Percentiles rank a stretch among this genome's conserved stretches.
Conservation (phyloP, 2,888 invertebrate species). For the Ischnus inquisitorius region DNA sequence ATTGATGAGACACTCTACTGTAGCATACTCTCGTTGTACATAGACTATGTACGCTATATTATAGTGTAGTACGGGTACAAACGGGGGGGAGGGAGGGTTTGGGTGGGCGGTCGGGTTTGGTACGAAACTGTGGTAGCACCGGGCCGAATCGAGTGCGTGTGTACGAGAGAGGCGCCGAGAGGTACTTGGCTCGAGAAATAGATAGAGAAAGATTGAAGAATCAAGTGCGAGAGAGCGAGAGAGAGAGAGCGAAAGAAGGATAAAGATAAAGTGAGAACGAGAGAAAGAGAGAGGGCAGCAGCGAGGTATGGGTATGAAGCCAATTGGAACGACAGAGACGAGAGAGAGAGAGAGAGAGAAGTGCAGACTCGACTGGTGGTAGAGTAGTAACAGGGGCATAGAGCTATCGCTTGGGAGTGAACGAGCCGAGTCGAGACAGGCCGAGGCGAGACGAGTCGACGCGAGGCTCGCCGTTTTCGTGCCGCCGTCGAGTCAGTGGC, state of each 20-base stretch:
- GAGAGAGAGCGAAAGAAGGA: slow-evolving; percentile 27
- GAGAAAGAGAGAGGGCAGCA: not conserved
- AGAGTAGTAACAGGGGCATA: slow-evolving; percentile 76
- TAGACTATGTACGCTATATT: slow-evolving; percentile 29
- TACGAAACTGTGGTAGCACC: slow-evolving; percentile 62
- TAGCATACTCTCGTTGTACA: slow-evolving; percentile 31
- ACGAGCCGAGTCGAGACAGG: slow-evolving; percentile 85
- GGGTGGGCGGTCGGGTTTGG: slow-evolving; percentile 47
- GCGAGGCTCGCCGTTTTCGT: slow-evolving; percentile 62
- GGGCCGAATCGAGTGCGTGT: slow-evolving; percentile 55
- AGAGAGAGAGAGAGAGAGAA: slow-evolving; percentile 50
- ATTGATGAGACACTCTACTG: slow-evolving; percentile 34
- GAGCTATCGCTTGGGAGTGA: slow-evolving; percentile 84
- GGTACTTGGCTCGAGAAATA: slow-evolving; percentile 43
- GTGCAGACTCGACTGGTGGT: slow-evolving; percentile 41
- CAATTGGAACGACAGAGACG: slow-evolving; percentile 39
- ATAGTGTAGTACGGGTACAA: slow-evolving; percentile 32
- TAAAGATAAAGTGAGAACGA: slow-evolving; percentile 26
- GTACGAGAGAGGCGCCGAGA: slow-evolving; percentile 30
- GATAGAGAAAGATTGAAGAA: slow-evolving; percentile 43
- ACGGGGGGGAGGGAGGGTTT: slow-evolving; percentile 25
- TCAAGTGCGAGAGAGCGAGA: slow-evolving; percentile 24
- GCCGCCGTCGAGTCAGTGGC: slow-evolving; percentile 79
- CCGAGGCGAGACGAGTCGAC: slow-evolving; percentile 87
- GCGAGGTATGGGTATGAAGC: not conserved